These are phyloP conservation scores for Notospermus geniculatus DNA, from an alignment of 1,140 invertebrate species.

Conservation along the genomic window DNA sequence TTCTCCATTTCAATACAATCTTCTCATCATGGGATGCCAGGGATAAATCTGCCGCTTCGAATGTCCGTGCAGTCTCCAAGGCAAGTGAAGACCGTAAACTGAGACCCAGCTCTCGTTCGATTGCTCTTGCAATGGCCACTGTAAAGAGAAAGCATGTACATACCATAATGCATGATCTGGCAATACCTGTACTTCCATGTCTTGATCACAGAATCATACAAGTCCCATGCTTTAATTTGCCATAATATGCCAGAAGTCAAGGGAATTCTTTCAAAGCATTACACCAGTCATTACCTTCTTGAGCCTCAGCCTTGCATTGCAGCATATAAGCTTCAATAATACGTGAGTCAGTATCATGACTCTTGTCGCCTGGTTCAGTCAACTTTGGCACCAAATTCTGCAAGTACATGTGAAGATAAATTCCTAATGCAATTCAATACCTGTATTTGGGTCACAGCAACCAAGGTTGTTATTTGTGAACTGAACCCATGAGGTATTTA, in stretches of 20 bases:
- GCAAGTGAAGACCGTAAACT: constrained; percentile 66
- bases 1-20: constrained; percentile 66
- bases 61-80: constrained; percentile 68
- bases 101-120: constrained; percentile 69
- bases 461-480: no score
- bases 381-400: constrained; percentile 50
- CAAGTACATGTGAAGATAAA: not conserved
- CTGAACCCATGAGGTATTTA: no score
- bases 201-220: no score
- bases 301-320: constrained; percentile 72
- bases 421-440: no score
- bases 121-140: constrained; percentile 71
- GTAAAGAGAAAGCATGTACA: constrained; percentile 27
- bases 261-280: not conserved
- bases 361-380: constrained; percentile 57
- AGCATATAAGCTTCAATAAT: constrained; percentile 67
- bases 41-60: constrained; percentile 63
- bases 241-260: no score
- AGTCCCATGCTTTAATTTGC: no score
- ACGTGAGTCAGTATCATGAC: constrained; percentile 65
- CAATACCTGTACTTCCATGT: no score
- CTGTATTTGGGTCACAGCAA: no score
- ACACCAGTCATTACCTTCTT: constrained; percentile 61
- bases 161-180: no score
- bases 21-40: constrained; percentile 62